Evolutionary conservation across 2,888 invertebrate species (phyloP), one percentile per base, ranked within the genome.

Genomic region (Cryptops parisi): DNA sequence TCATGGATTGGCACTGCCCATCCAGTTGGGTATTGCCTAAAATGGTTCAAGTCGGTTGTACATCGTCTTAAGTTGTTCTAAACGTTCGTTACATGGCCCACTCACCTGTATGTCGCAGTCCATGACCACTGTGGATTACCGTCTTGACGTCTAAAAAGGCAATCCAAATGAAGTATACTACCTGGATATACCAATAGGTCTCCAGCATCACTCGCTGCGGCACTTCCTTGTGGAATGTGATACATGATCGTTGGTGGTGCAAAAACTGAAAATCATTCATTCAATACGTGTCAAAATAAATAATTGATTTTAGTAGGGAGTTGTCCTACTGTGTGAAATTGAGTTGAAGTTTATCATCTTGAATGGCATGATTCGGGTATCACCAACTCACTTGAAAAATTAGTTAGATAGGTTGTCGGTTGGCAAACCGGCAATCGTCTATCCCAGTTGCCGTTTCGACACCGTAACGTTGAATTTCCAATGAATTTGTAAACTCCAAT

Each of bases 111-210:
- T 17, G 51, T 58, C 53, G 86, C 81, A 0, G 86, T 86, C 86
- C 88, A 89, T 48, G 81, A 82, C 89, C 89, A 89, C 63, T 84
- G 83, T 0, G 89, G 88, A 57, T 82, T 81, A 1, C 88, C 88
- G 21, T 81, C 72, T 19, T 78, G 74, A 33, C 84, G 73, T 1
- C 81, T 79, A 63, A 82, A 81, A 61, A 88, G 76, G 66, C 89
- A 89, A 68, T 88, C 88, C 55, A 89, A 73, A 64, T 84, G 80
- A 19, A 89, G 71, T 3, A 83, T 83, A 58, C 81, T 81, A 59
- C 84, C 85, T 0, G 88, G 88, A 62, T 78, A 82, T 41, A 88
- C 82, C 24, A 82, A 82, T 57, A 89, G 69, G 58, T 83, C 80
- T 12, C 88, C 88, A 1, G 80, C 78, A 26, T 60, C 58, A 5